Evolutionary conservation across 1,140 invertebrate genomes (phyloP).

Genomic region (Solen grandis): DNA sequence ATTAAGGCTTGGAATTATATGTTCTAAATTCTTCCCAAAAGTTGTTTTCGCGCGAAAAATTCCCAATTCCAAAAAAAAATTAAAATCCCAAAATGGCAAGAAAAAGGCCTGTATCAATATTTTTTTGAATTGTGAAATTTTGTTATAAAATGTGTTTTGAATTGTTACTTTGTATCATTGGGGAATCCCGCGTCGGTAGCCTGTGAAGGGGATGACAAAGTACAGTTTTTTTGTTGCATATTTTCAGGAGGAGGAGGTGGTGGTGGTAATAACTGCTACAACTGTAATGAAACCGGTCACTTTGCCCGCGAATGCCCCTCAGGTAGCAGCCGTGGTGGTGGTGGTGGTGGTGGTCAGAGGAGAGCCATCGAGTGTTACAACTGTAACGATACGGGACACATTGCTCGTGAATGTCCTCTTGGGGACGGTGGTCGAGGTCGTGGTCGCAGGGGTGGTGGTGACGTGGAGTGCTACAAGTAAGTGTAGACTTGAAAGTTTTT

Average conservation of each 20-base stretch:
- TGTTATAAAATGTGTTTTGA: no score
- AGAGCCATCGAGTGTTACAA: constrained; percentile 63
- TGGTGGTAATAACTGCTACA: constrained; percentile 73
- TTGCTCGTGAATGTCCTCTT: constrained; percentile 82
- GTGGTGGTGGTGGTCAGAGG: constrained; percentile 39
- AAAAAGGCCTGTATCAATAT: no score
- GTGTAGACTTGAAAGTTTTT: no score
- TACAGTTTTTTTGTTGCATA: no score
- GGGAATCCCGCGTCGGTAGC: neutral
- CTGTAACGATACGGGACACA: constrained; percentile 86
- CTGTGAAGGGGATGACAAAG: constrained; percentile 19
- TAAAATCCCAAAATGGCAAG: no score
- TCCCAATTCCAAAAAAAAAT: no score
- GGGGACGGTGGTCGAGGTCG: constrained; percentile 90
- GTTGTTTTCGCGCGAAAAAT: no score
- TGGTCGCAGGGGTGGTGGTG: constrained; percentile 84
- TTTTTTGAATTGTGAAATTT: no score
- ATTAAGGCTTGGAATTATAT: no score
- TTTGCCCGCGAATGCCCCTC: constrained; percentile 82
- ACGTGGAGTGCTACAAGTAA: constrained; percentile 72
- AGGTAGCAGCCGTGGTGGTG: neutral
- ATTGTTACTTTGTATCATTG: no score
- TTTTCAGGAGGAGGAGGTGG: constrained; percentile 25
- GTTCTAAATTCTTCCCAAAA: no score
- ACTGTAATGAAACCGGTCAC: constrained; percentile 80